Evolutionary conservation across 2,113 vertebrate genomes (phyloP).

Genomic region (Rhegmatorhina hoffmannsi): DNA sequence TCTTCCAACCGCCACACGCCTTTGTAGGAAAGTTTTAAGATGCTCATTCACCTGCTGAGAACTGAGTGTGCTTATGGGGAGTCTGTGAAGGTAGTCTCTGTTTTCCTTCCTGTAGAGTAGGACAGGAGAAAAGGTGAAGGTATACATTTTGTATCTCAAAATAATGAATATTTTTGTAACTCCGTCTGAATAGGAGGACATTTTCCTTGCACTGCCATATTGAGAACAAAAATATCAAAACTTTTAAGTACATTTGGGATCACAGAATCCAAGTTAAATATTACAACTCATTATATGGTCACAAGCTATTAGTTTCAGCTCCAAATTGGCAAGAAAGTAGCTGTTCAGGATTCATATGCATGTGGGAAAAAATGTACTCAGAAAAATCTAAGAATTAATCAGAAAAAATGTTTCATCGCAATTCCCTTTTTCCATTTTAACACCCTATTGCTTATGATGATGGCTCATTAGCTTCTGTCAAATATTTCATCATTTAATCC

Average conservation of each 20-base stretch:
- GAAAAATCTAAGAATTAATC: constrained; percentile 72
- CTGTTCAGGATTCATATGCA: constrained; percentile 42
- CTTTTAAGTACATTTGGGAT: constrained; percentile 52
- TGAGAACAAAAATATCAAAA: constrained; percentile 46
- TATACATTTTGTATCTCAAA: background rate
- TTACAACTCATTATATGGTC: constrained; percentile 54
- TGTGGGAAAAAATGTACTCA: constrained; percentile 48
- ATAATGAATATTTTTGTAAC: background rate
- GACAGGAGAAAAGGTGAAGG: background rate
- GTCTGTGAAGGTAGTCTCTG: background rate
- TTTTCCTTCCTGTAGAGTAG: background rate
- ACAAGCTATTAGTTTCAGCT: constrained; percentile 55
- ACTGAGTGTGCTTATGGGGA: background rate
- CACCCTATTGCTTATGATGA: constrained; percentile 69
- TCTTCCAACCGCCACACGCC: background rate
- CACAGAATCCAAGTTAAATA: constrained; percentile 58
- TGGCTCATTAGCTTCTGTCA: constrained; percentile 70
- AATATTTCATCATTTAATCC: constrained; percentile 71
- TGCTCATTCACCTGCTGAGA: background rate
- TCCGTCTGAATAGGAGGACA: background rate
- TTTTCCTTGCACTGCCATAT: background rate
- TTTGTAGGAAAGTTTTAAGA: background rate
- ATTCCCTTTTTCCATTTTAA: constrained; percentile 67
- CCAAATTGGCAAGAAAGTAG: constrained; percentile 55
- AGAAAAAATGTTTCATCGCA: constrained; percentile 57